phyloP scores from a whole-genome alignment of 2,797 vertebrate species.

The Rhodeus uyekii region DNA sequence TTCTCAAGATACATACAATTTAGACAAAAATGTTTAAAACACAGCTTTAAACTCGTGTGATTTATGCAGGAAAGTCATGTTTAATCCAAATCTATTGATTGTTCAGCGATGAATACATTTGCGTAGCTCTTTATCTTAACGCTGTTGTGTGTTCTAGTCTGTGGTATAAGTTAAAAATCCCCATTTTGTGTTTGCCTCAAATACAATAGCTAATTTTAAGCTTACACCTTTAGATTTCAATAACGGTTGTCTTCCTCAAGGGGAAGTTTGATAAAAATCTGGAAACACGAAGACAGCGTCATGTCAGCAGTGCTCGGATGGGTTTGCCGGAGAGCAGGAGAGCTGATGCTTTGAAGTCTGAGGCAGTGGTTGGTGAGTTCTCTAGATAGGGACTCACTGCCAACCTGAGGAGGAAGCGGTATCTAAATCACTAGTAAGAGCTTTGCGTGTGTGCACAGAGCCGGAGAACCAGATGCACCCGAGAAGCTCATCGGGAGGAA shows the following conservation, averaged over 20 bases:
- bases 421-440: slow-evolving; percentile 47
- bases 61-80: not conserved
- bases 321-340: slow-evolving; percentile 46
- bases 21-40: not conserved
- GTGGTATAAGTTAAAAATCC: not conserved
- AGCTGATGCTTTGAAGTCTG: slow-evolving; percentile 38
- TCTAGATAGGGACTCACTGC: slow-evolving; percentile 46
- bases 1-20: not conserved
- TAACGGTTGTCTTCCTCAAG: slow-evolving; percentile 56
- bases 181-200: not conserved
- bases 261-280: slow-evolving; percentile 58
- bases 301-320: slow-evolving; percentile 46
- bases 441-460: slow-evolving; percentile 46
- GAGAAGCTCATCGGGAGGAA: slow-evolving; percentile 51
- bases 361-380: slow-evolving; percentile 42
- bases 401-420: slow-evolving; percentile 55
- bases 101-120: slow-evolving; percentile 12
- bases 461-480: slow-evolving; percentile 44
- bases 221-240: slow-evolving; percentile 48
- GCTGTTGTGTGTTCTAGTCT: not conserved
- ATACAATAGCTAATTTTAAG: slow-evolving; percentile 29
- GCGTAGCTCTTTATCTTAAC: not conserved
- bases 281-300: slow-evolving; percentile 50
- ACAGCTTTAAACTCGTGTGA: not conserved
- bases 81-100: not conserved